A percentile compares a stretch with the other conserved stretches of the same genome.
Evolutionary conservation across 2,797 vertebrate genomes (phyloP).

Genomic region (Notoglanidium macrostoma): DNA sequence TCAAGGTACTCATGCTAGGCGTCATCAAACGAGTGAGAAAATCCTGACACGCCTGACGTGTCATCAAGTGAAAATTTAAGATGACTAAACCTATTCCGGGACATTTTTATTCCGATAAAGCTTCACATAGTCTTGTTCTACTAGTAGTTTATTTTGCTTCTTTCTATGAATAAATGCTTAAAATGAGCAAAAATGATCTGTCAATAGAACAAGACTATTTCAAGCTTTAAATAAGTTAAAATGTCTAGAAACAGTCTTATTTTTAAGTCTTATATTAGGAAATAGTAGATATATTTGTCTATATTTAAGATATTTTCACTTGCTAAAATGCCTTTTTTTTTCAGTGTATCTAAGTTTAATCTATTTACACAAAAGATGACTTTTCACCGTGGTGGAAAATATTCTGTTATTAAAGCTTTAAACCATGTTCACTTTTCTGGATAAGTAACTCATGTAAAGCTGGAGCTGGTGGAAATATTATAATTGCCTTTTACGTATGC

Average conservation of each 20-base stretch:
- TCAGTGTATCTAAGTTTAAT: neutral
- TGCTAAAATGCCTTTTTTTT: neutral
- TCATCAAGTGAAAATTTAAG: neutral
- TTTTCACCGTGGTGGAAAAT: neutral
- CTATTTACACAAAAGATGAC: neutral
- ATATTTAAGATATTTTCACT: neutral
- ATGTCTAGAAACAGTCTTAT: neutral
- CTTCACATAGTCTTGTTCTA: neutral
- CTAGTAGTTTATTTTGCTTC: no score
- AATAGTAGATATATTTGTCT: neutral
- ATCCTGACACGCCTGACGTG: neutral
- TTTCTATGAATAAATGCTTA: neutral
- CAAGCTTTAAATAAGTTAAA: neutral
- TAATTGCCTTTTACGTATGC: neutral
- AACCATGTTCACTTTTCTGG: neutral
- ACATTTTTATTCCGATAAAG: neutral
- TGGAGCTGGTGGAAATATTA: neutral
- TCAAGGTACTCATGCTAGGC: no score
- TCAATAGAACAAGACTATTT: neutral
- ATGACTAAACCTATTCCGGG: neutral
- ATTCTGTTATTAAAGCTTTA: neutral
- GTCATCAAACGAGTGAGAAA: no score
- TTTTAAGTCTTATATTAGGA: neutral
- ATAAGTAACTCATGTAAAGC: neutral
- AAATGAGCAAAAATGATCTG: neutral